A percentile compares a stretch with the other conserved stretches of the same genome.
phyloP scores from a whole-genome alignment of 2,888 invertebrate genomes.

The Sisyra nigra region DNA sequence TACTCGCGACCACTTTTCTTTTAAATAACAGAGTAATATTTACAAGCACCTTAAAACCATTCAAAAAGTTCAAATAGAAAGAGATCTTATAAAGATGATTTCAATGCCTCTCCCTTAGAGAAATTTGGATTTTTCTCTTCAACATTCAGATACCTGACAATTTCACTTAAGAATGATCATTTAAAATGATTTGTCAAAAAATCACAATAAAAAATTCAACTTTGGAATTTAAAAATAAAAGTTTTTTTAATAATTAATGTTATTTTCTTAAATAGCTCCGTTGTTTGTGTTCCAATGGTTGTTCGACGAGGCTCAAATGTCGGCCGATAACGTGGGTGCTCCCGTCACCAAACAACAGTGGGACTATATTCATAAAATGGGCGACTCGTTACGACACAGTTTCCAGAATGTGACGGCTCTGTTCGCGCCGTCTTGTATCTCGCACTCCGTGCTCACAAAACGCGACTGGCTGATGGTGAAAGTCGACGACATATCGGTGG shows the following conservation, averaged over 20 bases:
- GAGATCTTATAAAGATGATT: too few relatives aligned
- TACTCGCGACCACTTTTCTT: too few relatives aligned
- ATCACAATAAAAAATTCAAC: neutral
- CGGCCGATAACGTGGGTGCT: constrained; percentile 79
- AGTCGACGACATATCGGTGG: constrained; percentile 69
- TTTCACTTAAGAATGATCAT: neutral
- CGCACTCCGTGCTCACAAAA: constrained; percentile 77
- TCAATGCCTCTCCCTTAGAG: too few relatives aligned
- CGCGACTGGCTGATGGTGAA: constrained; percentile 76
- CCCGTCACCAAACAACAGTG: constrained; percentile 82
- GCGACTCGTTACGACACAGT: constrained; percentile 65
- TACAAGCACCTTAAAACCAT: too few relatives aligned
- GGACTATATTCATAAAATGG: constrained; percentile 86
- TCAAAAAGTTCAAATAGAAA: too few relatives aligned
- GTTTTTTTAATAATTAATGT: constrained; percentile 2
- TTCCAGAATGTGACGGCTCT: constrained; percentile 74
- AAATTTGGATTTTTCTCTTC: too few relatives aligned
- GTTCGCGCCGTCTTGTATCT: constrained; percentile 87
- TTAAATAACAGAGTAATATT: too few relatives aligned
- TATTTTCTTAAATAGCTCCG: constrained; percentile 41
- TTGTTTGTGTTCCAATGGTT: constrained; percentile 90
- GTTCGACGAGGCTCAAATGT: constrained; percentile 89
- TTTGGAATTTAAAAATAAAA: too few relatives aligned
- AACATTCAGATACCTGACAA: too few relatives aligned
- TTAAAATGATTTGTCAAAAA: neutral